Evolutionary conservation across 2,888 invertebrate genomes (phyloP).

Genomic region (Cotesia congregata): DNA sequence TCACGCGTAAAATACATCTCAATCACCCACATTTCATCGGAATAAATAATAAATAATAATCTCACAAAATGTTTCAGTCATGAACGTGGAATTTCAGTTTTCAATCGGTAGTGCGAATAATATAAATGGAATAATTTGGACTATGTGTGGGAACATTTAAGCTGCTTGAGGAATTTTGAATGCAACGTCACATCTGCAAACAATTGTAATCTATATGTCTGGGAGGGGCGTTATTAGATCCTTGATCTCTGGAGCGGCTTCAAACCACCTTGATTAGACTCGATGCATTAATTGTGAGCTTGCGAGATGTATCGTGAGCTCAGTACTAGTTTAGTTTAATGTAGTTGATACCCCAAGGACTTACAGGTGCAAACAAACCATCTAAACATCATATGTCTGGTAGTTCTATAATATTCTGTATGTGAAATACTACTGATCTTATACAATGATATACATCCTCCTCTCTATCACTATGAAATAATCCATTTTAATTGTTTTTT

Average conservation of each 20-base stretch:
- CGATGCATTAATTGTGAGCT: conserved; percentile 1
- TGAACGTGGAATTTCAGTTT: too few species aligned
- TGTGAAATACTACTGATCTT: not conserved
- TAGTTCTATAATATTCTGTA: not conserved
- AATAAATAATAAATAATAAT: conserved; percentile 48
- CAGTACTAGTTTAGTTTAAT: not conserved
- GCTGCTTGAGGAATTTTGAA: not conserved
- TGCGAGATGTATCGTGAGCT: not conserved
- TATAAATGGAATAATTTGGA: not conserved
- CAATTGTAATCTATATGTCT: not conserved
- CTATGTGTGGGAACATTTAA: not conserved
- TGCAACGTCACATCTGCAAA: not conserved
- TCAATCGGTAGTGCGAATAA: too few species aligned
- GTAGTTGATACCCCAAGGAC: not conserved
- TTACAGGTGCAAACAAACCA: not conserved
- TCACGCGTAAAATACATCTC: conserved; percentile 33
- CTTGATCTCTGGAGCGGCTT: not conserved
- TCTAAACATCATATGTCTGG: not conserved
- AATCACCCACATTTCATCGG: conserved; percentile 38
- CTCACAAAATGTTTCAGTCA: conserved; percentile 36
- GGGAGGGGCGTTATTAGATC: not conserved
- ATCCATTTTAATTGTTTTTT: too few species aligned
- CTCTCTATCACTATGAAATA: too few species aligned
- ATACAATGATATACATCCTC: too few species aligned
- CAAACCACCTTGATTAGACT: not conserved